phyloP scores from a whole-genome alignment of 2,113 vertebrate species.

The Benitochromis conjunctus region DNA sequence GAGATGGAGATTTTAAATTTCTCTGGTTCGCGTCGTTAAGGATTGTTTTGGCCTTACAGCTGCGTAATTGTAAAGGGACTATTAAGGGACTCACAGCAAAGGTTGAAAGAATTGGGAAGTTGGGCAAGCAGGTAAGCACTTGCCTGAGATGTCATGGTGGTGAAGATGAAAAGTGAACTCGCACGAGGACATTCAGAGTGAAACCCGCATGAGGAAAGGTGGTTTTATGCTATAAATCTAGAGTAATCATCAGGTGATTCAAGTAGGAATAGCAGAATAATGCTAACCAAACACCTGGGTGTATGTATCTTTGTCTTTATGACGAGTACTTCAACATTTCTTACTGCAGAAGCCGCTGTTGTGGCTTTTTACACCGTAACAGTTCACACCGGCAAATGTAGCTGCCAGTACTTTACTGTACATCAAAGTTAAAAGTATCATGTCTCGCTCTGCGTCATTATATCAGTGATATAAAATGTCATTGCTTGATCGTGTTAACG shows the following conservation, averaged over 20 bases:
- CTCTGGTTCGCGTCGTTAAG: neutral
- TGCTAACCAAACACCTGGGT: neutral
- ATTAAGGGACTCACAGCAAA: neutral
- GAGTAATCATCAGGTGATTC: neutral
- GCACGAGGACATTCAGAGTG: neutral
- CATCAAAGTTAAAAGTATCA: accelerated
- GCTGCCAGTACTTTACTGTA: neutral
- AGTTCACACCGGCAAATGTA: neutral
- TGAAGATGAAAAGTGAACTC: neutral
- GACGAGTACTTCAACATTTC: neutral
- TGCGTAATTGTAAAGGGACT: neutral
- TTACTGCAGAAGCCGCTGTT: neutral
- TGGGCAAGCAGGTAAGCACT: neutral
- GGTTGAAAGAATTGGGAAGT: neutral
- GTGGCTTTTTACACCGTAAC: neutral
- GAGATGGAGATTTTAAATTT: neutral
- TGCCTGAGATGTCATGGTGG: neutral
- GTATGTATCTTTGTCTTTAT: accelerated
- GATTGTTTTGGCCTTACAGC: neutral
- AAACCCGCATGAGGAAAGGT: accelerated
- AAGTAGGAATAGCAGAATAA: neutral
- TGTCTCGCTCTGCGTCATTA: neutral
- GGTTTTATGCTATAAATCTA: neutral
- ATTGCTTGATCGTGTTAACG: neutral
- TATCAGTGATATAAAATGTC: neutral